These are phyloP conservation scores for Rynchops niger DNA, from an alignment of 2,113 vertebrate genomes.

Conservation along the genomic window DNA sequence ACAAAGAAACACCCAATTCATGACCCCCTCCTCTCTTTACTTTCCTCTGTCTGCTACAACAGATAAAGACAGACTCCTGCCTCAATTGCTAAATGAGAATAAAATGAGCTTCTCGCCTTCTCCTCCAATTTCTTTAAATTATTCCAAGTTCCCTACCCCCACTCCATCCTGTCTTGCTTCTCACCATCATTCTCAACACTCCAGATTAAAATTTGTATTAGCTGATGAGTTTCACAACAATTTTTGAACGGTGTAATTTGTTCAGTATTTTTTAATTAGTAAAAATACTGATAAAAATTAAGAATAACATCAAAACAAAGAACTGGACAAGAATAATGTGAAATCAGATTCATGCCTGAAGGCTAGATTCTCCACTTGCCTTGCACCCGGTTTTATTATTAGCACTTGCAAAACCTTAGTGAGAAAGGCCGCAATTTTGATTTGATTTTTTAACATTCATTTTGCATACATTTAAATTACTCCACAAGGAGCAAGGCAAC, in stretches of 20 bases:
- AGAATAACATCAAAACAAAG: not conserved
- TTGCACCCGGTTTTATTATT: not conserved
- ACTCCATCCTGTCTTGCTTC: not conserved
- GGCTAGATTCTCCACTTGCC: not conserved
- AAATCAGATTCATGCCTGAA: not conserved
- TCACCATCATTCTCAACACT: not conserved
- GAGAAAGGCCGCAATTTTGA: not conserved
- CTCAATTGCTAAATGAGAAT: not conserved
- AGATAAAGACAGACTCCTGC: not conserved
- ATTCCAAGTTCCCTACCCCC: not conserved
- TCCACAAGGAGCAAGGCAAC: not conserved
- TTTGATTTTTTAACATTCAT: not conserved
- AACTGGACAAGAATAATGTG: not conserved
- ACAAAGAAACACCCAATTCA: not conserved
- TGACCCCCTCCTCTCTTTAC: not conserved
- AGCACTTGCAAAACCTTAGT: not conserved
- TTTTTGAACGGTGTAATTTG: not conserved
- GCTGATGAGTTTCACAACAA: not conserved
- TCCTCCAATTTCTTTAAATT: not conserved
- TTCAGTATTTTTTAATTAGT: not conserved
- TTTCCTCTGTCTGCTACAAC: not conserved
- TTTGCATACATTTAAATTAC: constrained; percentile 31
- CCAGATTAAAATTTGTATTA: not conserved
- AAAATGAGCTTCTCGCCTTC: not conserved
- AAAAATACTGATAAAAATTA: not conserved